Conservation (phyloP, 2,888 invertebrate species). For the Scaptomyza caliginosa region DNA sequence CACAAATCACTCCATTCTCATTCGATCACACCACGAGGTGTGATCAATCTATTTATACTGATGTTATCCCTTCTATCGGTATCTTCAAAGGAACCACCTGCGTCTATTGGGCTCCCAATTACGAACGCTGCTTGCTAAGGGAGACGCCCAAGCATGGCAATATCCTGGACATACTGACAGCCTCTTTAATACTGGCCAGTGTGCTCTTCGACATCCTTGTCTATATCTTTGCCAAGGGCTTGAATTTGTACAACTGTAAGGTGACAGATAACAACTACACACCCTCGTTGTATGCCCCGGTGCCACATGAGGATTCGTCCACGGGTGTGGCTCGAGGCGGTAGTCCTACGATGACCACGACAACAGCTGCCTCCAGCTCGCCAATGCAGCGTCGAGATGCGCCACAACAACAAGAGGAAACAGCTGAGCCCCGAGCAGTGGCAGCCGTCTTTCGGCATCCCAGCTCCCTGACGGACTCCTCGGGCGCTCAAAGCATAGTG, state of each 20-base stretch:
- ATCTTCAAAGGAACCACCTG: constrained; percentile 83
- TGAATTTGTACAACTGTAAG: constrained; percentile 82
- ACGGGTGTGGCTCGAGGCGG: constrained; percentile 37
- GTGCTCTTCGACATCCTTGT: constrained; percentile 84
- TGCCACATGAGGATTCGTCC: constrained; percentile 69
- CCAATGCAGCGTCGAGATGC: constrained; percentile 57
- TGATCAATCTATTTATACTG: not conserved
- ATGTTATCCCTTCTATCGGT: not conserved
- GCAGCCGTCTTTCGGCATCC: constrained; percentile 77
- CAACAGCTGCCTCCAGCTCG: constrained; percentile 53
- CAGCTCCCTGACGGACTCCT: constrained; percentile 79
- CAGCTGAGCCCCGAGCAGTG: constrained; percentile 37
- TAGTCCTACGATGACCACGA: constrained; percentile 65
- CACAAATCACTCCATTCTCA: no score
- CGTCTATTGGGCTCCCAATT: constrained; percentile 84
- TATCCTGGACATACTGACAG: constrained; percentile 85
- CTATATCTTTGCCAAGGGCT: constrained; percentile 83
- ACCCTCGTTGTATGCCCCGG: constrained; percentile 77
- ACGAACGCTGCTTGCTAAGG: constrained; percentile 84
- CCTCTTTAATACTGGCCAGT: constrained; percentile 83
- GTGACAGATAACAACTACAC: constrained; percentile 83
- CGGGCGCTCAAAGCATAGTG: constrained; percentile 69
- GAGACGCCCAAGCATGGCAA: constrained; percentile 84
- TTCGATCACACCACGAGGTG: no score
- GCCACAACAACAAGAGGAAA: constrained; percentile 8